phyloP scores from a whole-genome alignment of 2,113 vertebrate genomes.

The Carassius gibelio region DNA sequence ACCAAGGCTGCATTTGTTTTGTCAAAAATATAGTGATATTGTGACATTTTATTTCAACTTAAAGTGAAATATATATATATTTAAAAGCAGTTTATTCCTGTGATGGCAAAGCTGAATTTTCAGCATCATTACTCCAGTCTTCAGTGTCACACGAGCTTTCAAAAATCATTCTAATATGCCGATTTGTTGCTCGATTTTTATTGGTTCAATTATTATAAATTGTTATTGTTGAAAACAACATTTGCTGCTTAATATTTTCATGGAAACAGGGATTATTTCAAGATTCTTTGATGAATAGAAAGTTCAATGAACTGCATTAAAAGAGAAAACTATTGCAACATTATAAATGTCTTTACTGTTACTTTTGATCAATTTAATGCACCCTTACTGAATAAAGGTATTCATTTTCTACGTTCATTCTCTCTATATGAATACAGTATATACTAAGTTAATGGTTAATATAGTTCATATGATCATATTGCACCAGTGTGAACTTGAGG shows the following conservation, averaged over 20 bases:
- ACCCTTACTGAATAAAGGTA: not conserved
- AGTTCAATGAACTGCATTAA: not conserved
- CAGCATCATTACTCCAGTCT: not conserved
- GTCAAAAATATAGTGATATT: no score
- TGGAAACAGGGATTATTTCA: not conserved
- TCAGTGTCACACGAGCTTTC: not conserved
- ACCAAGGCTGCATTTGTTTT: no score
- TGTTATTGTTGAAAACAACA: not conserved
- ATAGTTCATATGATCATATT: not conserved
- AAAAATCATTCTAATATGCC: not conserved
- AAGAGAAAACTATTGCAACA: not conserved
- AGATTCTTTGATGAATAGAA: not conserved
- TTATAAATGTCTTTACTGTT: not conserved
- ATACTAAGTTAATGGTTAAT: no score
- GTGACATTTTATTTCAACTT: no score
- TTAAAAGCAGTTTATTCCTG: not conserved
- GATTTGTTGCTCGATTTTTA: not conserved
- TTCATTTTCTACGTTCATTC: not conserved
- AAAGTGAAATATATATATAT: not conserved
- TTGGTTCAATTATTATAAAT: not conserved
- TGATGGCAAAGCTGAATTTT: not conserved
- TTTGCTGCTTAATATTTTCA: not conserved
- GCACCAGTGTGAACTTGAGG: not conserved
- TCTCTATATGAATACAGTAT: not conserved
- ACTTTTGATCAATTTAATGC: not conserved